phyloP scores from a whole-genome alignment of 2,888 invertebrate species.

The Ormyrus thymus region DNA sequence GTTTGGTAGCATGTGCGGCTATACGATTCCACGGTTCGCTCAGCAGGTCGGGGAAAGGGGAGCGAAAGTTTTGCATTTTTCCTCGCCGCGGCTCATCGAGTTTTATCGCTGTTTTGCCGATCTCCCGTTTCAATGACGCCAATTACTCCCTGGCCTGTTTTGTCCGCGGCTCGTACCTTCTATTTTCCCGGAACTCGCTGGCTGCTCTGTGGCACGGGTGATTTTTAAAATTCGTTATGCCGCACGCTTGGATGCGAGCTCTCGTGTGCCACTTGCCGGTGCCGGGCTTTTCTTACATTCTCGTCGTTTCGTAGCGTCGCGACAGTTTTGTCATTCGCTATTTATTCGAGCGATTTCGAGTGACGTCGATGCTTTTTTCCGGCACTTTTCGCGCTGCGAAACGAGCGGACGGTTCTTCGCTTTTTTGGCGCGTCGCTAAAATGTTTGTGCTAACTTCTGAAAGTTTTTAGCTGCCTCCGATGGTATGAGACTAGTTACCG shows the following conservation, averaged over 20 bases:
- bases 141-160: slow-evolving; percentile 26
- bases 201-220: background rate
- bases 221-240: slow-evolving; percentile 19
- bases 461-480: too few species aligned
- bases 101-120: slow-evolving; percentile 23
- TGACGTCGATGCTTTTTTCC: too few species aligned
- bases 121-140: slow-evolving; percentile 2
- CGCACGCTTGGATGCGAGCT: background rate
- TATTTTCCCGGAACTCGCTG: background rate
- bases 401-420: too few species aligned
- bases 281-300: slow-evolving; percentile 18
- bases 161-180: background rate
- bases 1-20: background rate
- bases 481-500: too few species aligned
- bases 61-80: slow-evolving; percentile 40
- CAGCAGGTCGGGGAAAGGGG: background rate
- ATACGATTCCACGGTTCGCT: background rate
- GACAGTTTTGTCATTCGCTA: slow-evolving; percentile 13
- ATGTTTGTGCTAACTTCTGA: too few species aligned
- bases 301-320: background rate
- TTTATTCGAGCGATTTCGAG: background rate
- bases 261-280: slow-evolving; percentile 1
- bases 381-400: too few species aligned
- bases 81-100: slow-evolving; percentile 31
- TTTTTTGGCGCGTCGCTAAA: too few species aligned